phyloP scores from a whole-genome alignment of 2,888 invertebrate genomes.

The Physocephala rufipes region DNA sequence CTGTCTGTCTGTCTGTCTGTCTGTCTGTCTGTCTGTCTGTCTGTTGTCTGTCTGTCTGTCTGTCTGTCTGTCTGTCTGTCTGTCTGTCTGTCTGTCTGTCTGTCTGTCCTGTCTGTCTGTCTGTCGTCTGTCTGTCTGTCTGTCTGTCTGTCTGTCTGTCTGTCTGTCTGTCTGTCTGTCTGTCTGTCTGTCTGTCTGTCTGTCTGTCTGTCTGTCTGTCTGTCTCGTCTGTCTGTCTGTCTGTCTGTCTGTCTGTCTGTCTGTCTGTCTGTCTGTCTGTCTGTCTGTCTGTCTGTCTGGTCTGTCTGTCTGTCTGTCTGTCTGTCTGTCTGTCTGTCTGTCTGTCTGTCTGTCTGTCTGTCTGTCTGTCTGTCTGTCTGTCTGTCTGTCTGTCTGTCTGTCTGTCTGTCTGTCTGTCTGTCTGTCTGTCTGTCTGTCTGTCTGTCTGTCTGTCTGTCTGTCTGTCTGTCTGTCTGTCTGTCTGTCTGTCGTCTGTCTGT shows the following conservation, averaged over 20 bases:
- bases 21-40: constrained; percentile 16
- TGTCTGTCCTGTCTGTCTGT: no score
- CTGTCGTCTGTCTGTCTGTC: constrained; percentile 19
- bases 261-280: constrained; percentile 1
- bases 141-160: constrained; percentile 3
- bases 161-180: constrained; percentile 17
- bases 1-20: constrained; percentile 19
- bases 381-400: constrained; percentile 21
- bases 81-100: constrained; percentile 8
- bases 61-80: constrained; percentile 6
- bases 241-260: no score
- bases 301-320: no score
- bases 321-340: neutral
- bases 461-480: constrained; percentile 24
- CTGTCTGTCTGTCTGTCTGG: no score
- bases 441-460: constrained; percentile 19
- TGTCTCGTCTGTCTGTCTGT: constrained; percentile 13
- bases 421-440: constrained; percentile 19
- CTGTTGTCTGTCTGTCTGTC: no score
- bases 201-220: constrained; percentile 21
- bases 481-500: no score
- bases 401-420: constrained; percentile 13
- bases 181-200: neutral
- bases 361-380: neutral
- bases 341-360: neutral